A percentile compares a stretch with the other conserved stretches of the same genome.
phyloP scores from a whole-genome alignment of 2,113 vertebrate species.

The Hassar affinis region DNA sequence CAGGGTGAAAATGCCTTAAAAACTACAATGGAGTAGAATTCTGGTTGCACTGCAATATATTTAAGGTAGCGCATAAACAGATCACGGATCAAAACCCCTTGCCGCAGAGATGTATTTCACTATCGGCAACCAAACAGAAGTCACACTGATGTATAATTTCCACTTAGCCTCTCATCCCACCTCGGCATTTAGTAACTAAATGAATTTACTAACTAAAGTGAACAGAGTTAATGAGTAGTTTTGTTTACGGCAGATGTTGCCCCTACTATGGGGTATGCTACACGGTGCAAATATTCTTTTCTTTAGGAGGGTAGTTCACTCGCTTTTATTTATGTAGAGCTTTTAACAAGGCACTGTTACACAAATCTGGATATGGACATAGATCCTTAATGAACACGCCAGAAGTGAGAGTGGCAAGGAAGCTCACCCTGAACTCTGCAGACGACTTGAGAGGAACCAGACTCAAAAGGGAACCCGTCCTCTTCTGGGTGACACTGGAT shows the following conservation, averaged over 20 bases:
- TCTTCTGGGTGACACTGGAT: not conserved
- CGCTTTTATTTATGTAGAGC: not conserved
- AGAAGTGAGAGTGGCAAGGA: not conserved
- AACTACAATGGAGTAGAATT: not conserved
- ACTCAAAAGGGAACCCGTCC: not conserved
- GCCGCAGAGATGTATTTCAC: not conserved
- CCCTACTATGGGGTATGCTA: not conserved
- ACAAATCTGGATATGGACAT: not conserved
- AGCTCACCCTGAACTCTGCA: too few relatives aligned
- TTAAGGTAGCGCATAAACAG: not conserved
- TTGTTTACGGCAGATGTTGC: slow-evolving; percentile 14
- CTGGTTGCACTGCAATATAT: not conserved
- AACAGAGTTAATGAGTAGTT: slow-evolving; percentile 6
- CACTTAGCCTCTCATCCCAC: too few relatives aligned
- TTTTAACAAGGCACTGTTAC: not conserved
- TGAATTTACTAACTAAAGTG: too few relatives aligned
- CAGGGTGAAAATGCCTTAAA: not conserved
- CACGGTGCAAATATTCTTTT: not conserved
- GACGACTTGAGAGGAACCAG: not conserved
- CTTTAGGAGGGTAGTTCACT: not conserved
- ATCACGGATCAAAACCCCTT: not conserved
- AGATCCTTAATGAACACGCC: not conserved
- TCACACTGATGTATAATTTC: too few relatives aligned
- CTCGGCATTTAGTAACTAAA: too few relatives aligned
- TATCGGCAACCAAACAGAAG: too few relatives aligned